Base-by-base conservation (phyloP, 2,888 invertebrate species). In the Oscheius sp. region DNA sequence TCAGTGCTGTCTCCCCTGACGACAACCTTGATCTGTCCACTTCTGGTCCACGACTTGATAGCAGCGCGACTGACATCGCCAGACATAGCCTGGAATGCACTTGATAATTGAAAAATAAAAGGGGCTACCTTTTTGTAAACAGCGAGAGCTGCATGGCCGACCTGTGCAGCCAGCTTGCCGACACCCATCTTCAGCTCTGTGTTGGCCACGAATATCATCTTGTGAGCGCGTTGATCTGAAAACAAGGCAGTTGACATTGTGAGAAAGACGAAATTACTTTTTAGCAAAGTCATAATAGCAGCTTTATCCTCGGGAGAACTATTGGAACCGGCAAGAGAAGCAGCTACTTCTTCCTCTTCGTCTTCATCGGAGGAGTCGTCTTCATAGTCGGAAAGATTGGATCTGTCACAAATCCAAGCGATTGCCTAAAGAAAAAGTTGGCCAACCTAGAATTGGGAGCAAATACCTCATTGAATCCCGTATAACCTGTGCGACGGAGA, bases 141-240 rank as follows among this genome's bases (percentile, higher is more conserved):
- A 3, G 92, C 92, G 21, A 93, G 88, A 58, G 92, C 91, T 35
- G 92, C 92, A 89, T 93, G 93, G 0, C 92, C 93, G 47, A 87
- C 88, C 89, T 92, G 92, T 53, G 92, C 91, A 32, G 92, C 92
- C 53, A 92, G 89, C 89, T 93, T 93, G 1, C 93, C 93, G 42
- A 91, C 89, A 0, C 92, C 92, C 93, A 93, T 93, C 79, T 91
- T 91, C 66, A 93, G 89, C 37, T 91, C 91, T 58, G 90, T 89
- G 88, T 93, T 93, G 5, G 93, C 92, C 42, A 93, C 92, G 89
- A 93, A 92, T 33, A 92, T 92, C 93, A 93, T 93, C 90, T 93
- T 93, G 88, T 91, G 92, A 1, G 83, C 82, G 7, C 86, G 80
- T 11, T 73, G 72, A n/a, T 53, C 80, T 80, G 50, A 48, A 66